These are phyloP conservation scores for Phthorimaea operculella DNA, from an alignment of 1,140 invertebrate genomes.

Conservation along the genomic window DNA sequence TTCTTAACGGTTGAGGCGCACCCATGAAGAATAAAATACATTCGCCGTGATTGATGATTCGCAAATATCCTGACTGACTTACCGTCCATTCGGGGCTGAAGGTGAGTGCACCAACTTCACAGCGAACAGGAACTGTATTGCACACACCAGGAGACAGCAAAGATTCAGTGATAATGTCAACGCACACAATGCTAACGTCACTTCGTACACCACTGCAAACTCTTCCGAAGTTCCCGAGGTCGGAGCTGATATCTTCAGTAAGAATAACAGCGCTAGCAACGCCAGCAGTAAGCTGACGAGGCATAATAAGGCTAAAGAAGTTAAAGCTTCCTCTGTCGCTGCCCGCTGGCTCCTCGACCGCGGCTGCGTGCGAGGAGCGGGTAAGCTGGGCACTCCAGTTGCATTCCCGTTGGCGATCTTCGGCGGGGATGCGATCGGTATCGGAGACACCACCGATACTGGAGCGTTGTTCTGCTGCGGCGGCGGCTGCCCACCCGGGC, in stretches of 20 bases:
- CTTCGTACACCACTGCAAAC: conserved; percentile 89
- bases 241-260: conserved; percentile 82
- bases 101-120: conserved; percentile 88
- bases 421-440: conserved; percentile 43
- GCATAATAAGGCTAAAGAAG: conserved; percentile 86
- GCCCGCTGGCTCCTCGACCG: conserved; percentile 66
- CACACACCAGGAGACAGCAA: conserved; percentile 91
- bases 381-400: conserved; percentile 54
- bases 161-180: conserved; percentile 88
- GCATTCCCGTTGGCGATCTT: conserved; percentile 61
- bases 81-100: conserved; percentile 69
- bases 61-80: conserved; percentile 24
- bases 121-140: conserved; percentile 93
- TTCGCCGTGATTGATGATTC: conserved; percentile 32
- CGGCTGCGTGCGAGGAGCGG: conserved; percentile 35
- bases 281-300: conserved; percentile 85
- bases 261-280: conserved; percentile 83
- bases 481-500: conserved; percentile 55
- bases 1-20: conserved; percentile 47
- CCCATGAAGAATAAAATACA: conserved; percentile 13
- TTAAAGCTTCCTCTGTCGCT: conserved; percentile 83
- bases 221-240: conserved; percentile 77
- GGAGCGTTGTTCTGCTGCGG: conserved; percentile 27
- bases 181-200: conserved; percentile 88
- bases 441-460: conserved; percentile 36